A percentile compares a stretch with the other conserved stretches of the same genome.
Evolutionary conservation across 2,888 invertebrate genomes (phyloP).

Genomic region (Torymus aiolomorphi): DNA sequence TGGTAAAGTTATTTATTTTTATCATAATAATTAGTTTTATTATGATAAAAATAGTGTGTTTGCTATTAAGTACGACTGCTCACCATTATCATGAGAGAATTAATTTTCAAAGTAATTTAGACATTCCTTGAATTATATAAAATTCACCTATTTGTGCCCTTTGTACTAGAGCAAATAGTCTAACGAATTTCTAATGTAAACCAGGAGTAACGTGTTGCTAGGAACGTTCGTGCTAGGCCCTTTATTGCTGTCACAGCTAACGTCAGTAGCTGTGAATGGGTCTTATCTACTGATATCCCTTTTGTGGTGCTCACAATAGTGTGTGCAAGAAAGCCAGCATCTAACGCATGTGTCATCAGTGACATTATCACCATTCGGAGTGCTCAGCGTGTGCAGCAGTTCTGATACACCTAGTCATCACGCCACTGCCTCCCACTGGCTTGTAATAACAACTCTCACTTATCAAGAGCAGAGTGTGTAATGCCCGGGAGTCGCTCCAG

Average conservation of each 20-base stretch:
- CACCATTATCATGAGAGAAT: constrained; percentile 24
- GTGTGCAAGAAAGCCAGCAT: constrained; percentile 8
- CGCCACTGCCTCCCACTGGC: neutral
- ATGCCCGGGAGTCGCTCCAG: no score
- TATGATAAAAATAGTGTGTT: neutral
- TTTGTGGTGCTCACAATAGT: neutral
- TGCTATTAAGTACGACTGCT: constrained; percentile 35
- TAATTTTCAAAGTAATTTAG: constrained; percentile 38
- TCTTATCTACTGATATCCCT: constrained; percentile 16
- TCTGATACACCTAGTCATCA: constrained; percentile 45
- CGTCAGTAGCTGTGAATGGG: neutral
- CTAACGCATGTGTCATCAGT: constrained; percentile 48
- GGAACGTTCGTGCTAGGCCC: neutral
- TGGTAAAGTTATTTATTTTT: constrained; percentile 77
- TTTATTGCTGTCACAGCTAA: no score
- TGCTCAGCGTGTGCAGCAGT: constrained; percentile 40
- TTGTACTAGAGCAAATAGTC: neutral
- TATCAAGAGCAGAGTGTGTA: constrained; percentile 60
- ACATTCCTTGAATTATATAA: constrained; percentile 53
- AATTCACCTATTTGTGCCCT: constrained; percentile 17
- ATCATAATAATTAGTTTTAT: neutral
- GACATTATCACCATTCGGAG: constrained; percentile 28
- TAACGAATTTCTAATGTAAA: no score
- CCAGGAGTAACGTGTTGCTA: constrained; percentile 14
- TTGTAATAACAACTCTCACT: constrained; percentile 42